A percentile compares a stretch with the other conserved stretches of the same genome.
These are phyloP conservation scores for Leucophenga montana DNA, from an alignment of 2,888 invertebrate genomes.

Conservation along the genomic window DNA sequence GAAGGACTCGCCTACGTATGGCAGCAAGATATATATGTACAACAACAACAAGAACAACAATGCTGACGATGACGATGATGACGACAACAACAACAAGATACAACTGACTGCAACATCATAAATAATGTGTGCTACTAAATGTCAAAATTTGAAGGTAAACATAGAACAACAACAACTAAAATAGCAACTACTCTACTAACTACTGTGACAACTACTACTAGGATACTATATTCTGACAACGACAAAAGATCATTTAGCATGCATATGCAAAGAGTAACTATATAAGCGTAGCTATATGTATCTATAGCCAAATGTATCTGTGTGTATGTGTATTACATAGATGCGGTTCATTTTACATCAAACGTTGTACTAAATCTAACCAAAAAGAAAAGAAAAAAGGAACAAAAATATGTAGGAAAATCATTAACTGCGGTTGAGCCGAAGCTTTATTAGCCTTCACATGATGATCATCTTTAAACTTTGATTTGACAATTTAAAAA, in stretches of 20 bases:
- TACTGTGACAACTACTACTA: background rate
- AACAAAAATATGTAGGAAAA: no score
- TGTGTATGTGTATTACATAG: background rate
- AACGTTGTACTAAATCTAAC: no score
- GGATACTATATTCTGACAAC: background rate
- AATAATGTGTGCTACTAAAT: conserved; percentile 22
- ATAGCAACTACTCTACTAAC: background rate
- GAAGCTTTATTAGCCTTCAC: no score
- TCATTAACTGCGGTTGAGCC: no score
- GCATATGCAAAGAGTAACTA: background rate
- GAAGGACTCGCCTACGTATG: background rate
- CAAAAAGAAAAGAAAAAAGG: no score
- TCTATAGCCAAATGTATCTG: background rate
- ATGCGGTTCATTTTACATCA: no score
- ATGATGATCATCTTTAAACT: no score
- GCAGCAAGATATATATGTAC: conserved; percentile 20
- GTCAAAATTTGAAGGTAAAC: conserved; percentile 24
- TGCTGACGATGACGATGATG: background rate
- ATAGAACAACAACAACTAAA: background rate
- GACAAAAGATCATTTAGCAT: conserved; percentile 18
- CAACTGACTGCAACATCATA: conserved; percentile 18
- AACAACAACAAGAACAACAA: background rate
- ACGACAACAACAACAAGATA: background rate
- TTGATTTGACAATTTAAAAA: no score
- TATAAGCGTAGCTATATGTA: conserved; percentile 16